Evolutionary conservation across 2,888 invertebrate genomes (phyloP).

Genomic region (Dicroscelio sp.): DNA sequence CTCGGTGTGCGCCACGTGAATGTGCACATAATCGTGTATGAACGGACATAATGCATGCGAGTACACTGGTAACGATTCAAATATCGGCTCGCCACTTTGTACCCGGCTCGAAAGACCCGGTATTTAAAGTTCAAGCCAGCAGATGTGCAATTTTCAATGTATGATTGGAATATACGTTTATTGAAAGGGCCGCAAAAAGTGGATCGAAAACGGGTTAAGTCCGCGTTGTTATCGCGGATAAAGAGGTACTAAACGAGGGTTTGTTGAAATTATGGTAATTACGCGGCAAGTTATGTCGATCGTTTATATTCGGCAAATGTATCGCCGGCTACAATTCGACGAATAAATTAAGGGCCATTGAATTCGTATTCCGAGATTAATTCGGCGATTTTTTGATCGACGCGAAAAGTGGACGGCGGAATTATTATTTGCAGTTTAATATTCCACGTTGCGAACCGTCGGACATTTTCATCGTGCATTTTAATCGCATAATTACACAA

Average conservation of each 20-base stretch:
- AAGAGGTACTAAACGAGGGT: conserved; percentile 68
- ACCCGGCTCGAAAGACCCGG: conserved; percentile 59
- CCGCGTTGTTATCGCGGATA: conserved; percentile 55
- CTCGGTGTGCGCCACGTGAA: conserved; percentile 82
- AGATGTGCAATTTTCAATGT: conserved; percentile 72
- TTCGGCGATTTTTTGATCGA: not conserved
- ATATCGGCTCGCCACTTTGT: conserved; percentile 79
- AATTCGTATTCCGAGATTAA: not conserved
- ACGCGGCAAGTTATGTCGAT: conserved; percentile 16
- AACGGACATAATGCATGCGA: conserved; percentile 69
- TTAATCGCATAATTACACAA: conserved; percentile 37
- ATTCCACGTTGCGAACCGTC: too few species aligned
- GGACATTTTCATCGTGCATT: conserved; percentile 25
- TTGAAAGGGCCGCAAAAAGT: conserved; percentile 65
- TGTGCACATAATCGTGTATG: conserved; percentile 59
- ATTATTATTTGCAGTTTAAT: too few species aligned
- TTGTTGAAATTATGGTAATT: conserved; percentile 72
- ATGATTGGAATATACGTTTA: conserved; percentile 74
- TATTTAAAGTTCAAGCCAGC: conserved; percentile 72
- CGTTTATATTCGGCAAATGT: conserved; percentile 39
- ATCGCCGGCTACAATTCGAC: not conserved
- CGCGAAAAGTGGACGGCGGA: too few species aligned
- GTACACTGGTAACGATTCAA: conserved; percentile 73
- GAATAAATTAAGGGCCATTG: conserved; percentile 44
- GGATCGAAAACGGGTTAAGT: conserved; percentile 22